phyloP scores from a whole-genome alignment of 2,797 vertebrate genomes.

The Uromys caudimaculatus region DNA sequence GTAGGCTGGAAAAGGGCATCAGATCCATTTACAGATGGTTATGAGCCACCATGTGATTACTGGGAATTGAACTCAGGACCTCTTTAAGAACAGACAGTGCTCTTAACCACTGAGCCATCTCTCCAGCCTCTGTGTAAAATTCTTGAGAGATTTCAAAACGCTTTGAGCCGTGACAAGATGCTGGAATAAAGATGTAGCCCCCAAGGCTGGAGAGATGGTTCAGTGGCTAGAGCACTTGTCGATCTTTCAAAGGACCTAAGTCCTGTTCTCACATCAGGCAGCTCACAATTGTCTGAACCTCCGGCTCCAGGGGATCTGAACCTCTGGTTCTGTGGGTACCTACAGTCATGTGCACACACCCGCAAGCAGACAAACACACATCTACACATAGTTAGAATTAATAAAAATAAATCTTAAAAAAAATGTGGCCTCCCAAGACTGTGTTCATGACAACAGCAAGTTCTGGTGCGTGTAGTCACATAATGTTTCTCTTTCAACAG shows the following conservation, averaged over 20 bases:
- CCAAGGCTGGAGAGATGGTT: background rate
- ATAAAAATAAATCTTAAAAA: background rate
- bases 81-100: too few species aligned
- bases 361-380: background rate
- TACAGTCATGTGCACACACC: background rate
- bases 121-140: background rate
- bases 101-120: too few species aligned
- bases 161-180: background rate
- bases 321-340: background rate
- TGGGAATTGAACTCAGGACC: background rate
- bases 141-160: slow-evolving; percentile 1
- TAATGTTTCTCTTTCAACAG: background rate
- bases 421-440: background rate
- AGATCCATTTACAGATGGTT: background rate
- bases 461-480: background rate
- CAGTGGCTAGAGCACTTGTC: background rate
- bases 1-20: background rate
- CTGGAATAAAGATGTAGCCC: background rate
- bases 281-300: background rate
- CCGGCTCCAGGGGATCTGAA: background rate
- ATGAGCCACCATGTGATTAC: background rate
- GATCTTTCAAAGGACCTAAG: background rate
- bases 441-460: background rate
- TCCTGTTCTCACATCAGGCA: background rate
- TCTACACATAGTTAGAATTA: background rate